Base-by-base conservation (phyloP, 2,888 invertebrate species). In the Drosophila falleni region DNA sequence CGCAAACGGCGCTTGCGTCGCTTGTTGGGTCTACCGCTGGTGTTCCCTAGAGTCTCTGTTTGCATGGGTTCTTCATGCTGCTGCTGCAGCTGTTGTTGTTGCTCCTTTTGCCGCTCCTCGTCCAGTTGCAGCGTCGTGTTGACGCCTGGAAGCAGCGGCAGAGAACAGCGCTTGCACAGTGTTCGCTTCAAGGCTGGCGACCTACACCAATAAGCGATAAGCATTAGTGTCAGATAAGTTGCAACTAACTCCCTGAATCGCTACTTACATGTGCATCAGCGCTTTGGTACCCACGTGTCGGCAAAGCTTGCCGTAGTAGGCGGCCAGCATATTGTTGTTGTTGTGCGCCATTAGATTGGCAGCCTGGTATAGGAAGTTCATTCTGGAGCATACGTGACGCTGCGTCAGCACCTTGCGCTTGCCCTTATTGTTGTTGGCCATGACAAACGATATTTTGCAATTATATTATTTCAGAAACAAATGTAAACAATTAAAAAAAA, bases 321-420 rank as follows among this genome's bases (percentile, higher is more conserved):
- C 84, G 0, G 92, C 91, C 3, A 93, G 74, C 0, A 78, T 82
- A 44, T 85, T 86, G 67, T 90, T 90, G 41, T 78, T 86, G 61
- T 68, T 82, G 0, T 85, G 87, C 3, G 91, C 91, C 91, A 93
- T 92, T 4, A 92, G 50, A 55, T 87, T 77, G 0, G 92, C 90
- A 0, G 93, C 93, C 74, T 93, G 93, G 66, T 91, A 92, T 0
- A 93, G 75, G 37, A 91, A 93, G 58, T 93, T 93, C 90, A 93
- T 92, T 19, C 89, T 78, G 8, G 80, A 81, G 42, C 66, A 71
- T 3, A 72, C 70, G 10, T 72, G 74, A 3, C 73, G 72, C 44
- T 89, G 89, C 5, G 65, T 42, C 5, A 80, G 13, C 2, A 62
- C 5, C 47, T 85, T 82, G 1, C 65, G 63, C 9, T 75, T 82